Conservation (phyloP, 1,140 invertebrate species). For the Neoseiulus cucumeris region DNA sequence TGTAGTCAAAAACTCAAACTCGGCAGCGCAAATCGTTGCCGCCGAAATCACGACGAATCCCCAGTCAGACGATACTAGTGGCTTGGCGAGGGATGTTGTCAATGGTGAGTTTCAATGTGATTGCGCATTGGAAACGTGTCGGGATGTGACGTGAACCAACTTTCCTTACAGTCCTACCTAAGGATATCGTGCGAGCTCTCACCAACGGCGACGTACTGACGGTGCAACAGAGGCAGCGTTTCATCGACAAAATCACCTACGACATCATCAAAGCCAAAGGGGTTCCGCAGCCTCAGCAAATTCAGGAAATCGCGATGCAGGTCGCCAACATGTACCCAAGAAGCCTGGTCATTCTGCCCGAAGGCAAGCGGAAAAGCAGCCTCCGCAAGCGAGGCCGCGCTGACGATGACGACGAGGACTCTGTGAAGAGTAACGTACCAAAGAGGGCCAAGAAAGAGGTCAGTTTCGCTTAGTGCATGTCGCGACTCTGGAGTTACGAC, state of each 20-base stretch:
- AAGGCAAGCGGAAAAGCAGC: neutral
- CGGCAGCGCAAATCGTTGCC: too few relatives aligned
- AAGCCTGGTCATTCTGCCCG: neutral
- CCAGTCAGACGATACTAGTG: too few relatives aligned
- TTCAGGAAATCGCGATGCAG: conserved; percentile 3
- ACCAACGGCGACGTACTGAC: conserved; percentile 3
- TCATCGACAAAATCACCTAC: conserved; percentile 3
- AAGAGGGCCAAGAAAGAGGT: neutral
- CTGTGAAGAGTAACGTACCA: neutral
- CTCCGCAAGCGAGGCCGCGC: neutral
- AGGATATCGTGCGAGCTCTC: conserved; percentile 9
- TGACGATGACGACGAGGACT: neutral
- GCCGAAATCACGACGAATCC: too few relatives aligned
- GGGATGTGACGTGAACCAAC: conserved; percentile 4
- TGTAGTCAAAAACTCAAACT: too few relatives aligned
- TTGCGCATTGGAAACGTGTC: neutral
- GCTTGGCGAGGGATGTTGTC: neutral
- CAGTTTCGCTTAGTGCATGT: too few relatives aligned
- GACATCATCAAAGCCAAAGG: conserved; percentile 8
- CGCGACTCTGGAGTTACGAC: too few relatives aligned
- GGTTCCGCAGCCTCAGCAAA: neutral
- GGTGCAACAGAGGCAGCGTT: neutral
- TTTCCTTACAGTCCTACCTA: neutral
- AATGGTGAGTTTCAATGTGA: neutral
- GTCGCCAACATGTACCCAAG: conserved; percentile 5